Evolutionary conservation across 2,113 vertebrate species (phyloP), one percentile per base, ranked within the genome.

Genomic region (Varanus komodoensis): DNA sequence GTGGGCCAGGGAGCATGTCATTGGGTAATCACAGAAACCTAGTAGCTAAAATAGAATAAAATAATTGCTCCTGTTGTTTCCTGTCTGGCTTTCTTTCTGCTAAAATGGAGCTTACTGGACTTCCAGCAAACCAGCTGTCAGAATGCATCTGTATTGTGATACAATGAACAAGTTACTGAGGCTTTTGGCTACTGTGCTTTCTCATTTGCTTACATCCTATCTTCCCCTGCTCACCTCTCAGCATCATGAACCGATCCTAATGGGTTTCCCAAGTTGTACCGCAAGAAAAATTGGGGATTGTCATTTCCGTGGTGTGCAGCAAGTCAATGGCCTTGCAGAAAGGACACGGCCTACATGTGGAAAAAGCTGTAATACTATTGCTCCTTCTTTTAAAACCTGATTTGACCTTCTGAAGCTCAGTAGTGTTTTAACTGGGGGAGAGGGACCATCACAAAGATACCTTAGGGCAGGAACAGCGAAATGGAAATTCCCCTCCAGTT

Each of bases 181-280:
- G 74, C 6, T 84, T 12, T 34, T 73, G 19, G 44, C 80, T 81
- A n/a, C 25, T 14, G 32, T 75, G 29, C 34, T 87, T 54, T 54
- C 44, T 80, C 25, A 44, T 32, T 87, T 61, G 25, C n/a, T 32
- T 27, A 3, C 69, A 12, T 29, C 19, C 12, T 29, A 85, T 54
- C 69, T 75, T 54, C 44, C 50, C 64, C 73, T 78, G 48, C 1
- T 27, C 44, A 25, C 12, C 82, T 2, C 4, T 78, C 11, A 89
- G 23, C 48, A 79, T 2, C 52, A 91, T 34, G 71, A 94, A 91
- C 89, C 1, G 2, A 91, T 88, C 52, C 17, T 7, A 89, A 91
- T 29, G 0, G 0, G 38, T 83, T 82, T 86, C 17, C 44, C 27
- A 0, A 0, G 0, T 77, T 92, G 81, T 0, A 0, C 6, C 64